Percentiles rank a stretch among this genome's conserved stretches.
Conservation (phyloP, 2,113 vertebrate species). For the Scomber colias region DNA sequence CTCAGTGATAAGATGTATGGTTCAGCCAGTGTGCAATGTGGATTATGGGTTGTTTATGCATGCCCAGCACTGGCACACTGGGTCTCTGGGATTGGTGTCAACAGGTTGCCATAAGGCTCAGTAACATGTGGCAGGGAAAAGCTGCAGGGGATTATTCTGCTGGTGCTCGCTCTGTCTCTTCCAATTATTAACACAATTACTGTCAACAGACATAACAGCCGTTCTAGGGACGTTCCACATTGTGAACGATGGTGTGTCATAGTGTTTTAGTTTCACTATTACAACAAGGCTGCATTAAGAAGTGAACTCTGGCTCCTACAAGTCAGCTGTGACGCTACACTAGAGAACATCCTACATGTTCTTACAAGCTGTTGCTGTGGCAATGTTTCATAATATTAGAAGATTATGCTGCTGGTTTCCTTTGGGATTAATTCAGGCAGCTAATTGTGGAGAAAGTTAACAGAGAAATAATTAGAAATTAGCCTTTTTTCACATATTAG, state of each 20-base stretch:
- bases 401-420: background rate
- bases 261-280: constrained; percentile 45
- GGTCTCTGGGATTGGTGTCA: constrained; percentile 59
- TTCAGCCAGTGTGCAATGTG: constrained; percentile 15
- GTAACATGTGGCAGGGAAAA: constrained; percentile 65
- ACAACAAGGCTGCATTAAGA: background rate
- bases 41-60: constrained; percentile 46
- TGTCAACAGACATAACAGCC: constrained; percentile 38
- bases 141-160: constrained; percentile 64
- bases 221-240: constrained; percentile 22
- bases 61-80: constrained; percentile 14
- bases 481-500: background rate
- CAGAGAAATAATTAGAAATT: background rate
- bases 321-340: background rate
- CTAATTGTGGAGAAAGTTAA: background rate
- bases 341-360: background rate
- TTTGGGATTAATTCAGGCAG: background rate
- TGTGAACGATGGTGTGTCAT: constrained; percentile 11
- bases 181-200: constrained; percentile 51
- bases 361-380: background rate
- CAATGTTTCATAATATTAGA: background rate
- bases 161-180: constrained; percentile 42
- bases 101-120: constrained; percentile 47
- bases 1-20: background rate
- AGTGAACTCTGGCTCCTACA: background rate